phyloP scores from a whole-genome alignment of 2,113 vertebrate genomes.

The Lathamus discolor region DNA sequence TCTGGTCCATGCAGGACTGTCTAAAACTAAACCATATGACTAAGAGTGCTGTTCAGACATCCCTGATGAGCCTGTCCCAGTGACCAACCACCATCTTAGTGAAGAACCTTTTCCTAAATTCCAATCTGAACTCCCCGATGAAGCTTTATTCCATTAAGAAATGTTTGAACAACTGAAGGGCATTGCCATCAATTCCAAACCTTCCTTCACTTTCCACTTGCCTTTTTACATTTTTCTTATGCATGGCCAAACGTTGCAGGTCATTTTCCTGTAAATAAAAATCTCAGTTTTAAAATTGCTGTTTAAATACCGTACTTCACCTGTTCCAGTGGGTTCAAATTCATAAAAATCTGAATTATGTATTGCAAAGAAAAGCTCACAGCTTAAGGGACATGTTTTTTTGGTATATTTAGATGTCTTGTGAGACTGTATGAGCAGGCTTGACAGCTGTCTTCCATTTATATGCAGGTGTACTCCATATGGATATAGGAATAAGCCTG shows the following conservation, averaged over 20 bases:
- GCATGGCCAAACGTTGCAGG: not conserved
- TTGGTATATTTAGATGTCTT: not conserved
- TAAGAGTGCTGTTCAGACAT: accelerated
- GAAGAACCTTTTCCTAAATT: not conserved
- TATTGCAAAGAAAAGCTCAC: not conserved
- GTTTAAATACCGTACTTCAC: not conserved
- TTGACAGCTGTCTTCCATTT: not conserved
- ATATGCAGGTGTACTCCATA: not conserved
- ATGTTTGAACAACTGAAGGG: not conserved
- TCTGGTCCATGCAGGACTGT: not conserved
- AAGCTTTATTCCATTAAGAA: not conserved
- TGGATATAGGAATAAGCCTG: not conserved
- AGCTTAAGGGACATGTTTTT: not conserved
- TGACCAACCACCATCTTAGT: not conserved
- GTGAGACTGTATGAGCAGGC: not conserved
- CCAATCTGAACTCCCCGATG: accelerated
- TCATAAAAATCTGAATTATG: not conserved
- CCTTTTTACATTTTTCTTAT: not conserved
- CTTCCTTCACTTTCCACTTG: not conserved
- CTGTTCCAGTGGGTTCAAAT: not conserved
- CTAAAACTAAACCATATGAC: not conserved
- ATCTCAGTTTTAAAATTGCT: not conserved
- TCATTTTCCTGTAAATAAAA: not conserved
- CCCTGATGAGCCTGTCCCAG: not conserved
- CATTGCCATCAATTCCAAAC: not conserved